A percentile compares a stretch with the other conserved stretches of the same genome.
Evolutionary conservation across 2,113 vertebrate genomes (phyloP).

Genomic region (Oreochromis tanganicae): DNA sequence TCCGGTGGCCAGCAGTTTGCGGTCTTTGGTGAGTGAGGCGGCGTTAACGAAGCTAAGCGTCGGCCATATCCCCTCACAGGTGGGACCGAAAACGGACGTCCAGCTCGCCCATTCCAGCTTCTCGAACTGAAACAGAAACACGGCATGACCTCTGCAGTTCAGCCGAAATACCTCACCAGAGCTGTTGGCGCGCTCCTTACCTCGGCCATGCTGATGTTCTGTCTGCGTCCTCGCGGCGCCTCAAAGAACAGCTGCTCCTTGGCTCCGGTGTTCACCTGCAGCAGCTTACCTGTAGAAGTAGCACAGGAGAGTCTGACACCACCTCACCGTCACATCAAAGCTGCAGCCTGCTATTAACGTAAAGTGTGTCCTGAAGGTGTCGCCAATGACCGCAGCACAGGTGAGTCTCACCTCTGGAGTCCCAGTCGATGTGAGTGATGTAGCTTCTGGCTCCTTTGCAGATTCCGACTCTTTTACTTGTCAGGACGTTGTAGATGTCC

Average conservation of each 20-base stretch:
- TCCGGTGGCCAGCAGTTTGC: constrained; percentile 83
- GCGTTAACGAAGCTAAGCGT: constrained; percentile 86
- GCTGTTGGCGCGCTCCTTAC: neutral
- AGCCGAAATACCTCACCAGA: fast-evolving
- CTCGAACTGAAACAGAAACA: constrained; percentile 77
- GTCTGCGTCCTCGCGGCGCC: constrained; percentile 83
- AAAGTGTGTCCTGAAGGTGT: neutral
- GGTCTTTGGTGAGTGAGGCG: constrained; percentile 87
- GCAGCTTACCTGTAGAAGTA: constrained; percentile 81
- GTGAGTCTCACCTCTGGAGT: constrained; percentile 79
- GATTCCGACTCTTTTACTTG: constrained; percentile 94
- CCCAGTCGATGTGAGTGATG: constrained; percentile 97
- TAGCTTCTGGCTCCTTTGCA: constrained; percentile 92
- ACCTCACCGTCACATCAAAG: neutral
- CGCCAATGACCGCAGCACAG: neutral
- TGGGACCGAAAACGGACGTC: constrained; percentile 90
- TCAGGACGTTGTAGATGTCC: constrained; percentile 96
- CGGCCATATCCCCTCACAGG: constrained; percentile 93
- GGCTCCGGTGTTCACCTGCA: constrained; percentile 96
- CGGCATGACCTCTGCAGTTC: fast-evolving
- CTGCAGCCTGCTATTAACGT: fast-evolving
- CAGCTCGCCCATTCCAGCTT: constrained; percentile 93
- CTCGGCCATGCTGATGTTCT: constrained; percentile 47
- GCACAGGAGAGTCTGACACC: neutral
- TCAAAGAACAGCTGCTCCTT: constrained; percentile 98